A percentile compares a stretch with the other conserved stretches of the same genome.
Conservation (phyloP, 2,888 invertebrate species). For the Apomyelois bistriatella region DNA sequence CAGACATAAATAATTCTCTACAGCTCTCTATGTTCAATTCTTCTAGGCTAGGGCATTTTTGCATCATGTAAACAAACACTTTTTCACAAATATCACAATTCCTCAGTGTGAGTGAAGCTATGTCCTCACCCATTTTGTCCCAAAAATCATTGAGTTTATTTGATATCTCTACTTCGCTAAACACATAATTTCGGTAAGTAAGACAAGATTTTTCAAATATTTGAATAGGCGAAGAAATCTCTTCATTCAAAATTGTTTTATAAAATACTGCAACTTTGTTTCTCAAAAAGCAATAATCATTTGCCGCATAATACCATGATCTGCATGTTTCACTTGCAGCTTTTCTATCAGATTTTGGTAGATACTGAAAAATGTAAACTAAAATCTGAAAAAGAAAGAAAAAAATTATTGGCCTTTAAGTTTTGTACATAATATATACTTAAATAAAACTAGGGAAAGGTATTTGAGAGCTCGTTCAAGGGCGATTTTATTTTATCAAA, state of each 20-base stretch:
- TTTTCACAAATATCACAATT: slow-evolving; percentile 83
- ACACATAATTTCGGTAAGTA: slow-evolving; percentile 71
- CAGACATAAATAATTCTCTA: slow-evolving; percentile 87
- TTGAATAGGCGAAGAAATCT: slow-evolving; percentile 51
- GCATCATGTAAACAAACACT: slow-evolving; percentile 80
- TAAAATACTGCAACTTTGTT: slow-evolving; percentile 72
- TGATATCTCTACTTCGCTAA: slow-evolving; percentile 78
- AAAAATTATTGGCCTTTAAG: background rate
- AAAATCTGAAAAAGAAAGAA: slow-evolving; percentile 73
- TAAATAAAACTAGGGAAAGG: background rate
- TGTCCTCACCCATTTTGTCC: slow-evolving; percentile 78
- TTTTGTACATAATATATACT: no score
- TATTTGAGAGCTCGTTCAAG: background rate
- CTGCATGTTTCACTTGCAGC: slow-evolving; percentile 83
- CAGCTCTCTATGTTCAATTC: slow-evolving; percentile 82
- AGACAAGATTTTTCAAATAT: slow-evolving; percentile 63
- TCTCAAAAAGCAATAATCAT: slow-evolving; percentile 80
- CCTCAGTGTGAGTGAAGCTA: slow-evolving; percentile 76
- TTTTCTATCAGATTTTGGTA: slow-evolving; percentile 83
- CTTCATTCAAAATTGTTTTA: slow-evolving; percentile 62
- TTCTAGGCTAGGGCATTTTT: slow-evolving; percentile 78
- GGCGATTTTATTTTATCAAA: slow-evolving; percentile 18
- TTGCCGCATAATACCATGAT: slow-evolving; percentile 84
- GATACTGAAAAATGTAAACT: slow-evolving; percentile 81
- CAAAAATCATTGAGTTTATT: slow-evolving; percentile 75